Conservation (phyloP, 2,888 invertebrate genomes). For the Congeria kusceri region DNA sequence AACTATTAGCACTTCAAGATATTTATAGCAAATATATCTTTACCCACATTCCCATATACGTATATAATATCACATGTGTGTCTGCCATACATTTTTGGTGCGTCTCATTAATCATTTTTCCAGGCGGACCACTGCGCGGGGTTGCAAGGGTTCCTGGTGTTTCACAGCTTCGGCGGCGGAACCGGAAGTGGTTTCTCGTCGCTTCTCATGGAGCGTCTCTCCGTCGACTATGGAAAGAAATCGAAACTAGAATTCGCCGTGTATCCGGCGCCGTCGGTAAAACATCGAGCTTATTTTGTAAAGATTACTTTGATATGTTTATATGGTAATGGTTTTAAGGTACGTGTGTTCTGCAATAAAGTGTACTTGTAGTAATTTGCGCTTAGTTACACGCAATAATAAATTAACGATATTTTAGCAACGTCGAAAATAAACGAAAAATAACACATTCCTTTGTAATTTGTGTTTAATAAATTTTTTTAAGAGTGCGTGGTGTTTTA, state of each 20-base stretch:
- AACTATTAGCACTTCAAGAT: no score
- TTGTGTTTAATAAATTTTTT: no score
- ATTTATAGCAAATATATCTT: background rate
- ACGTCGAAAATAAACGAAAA: no score
- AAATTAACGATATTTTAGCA: no score
- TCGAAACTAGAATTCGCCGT: slow-evolving; percentile 89
- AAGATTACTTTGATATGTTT: no score
- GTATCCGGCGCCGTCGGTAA: slow-evolving; percentile 95
- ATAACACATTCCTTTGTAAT: no score
- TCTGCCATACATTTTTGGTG: background rate
- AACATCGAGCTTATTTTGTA: no score
- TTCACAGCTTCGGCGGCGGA: slow-evolving; percentile 79
- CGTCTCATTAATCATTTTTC: background rate
- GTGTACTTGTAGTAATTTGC: no score
- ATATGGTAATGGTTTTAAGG: no score
- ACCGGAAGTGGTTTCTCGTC: slow-evolving; percentile 91
- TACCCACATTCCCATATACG: background rate
- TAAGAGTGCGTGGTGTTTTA: no score
- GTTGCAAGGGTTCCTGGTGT: slow-evolving; percentile 83
- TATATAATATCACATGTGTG: background rate
- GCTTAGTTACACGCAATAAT: no score
- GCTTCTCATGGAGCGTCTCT: slow-evolving; percentile 93
- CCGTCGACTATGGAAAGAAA: slow-evolving; percentile 90
- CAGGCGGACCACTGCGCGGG: slow-evolving; percentile 83
- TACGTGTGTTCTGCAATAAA: no score